Base-by-base conservation (phyloP, 1,140 invertebrate genomes). In the Lutraria rhynchaena region DNA sequence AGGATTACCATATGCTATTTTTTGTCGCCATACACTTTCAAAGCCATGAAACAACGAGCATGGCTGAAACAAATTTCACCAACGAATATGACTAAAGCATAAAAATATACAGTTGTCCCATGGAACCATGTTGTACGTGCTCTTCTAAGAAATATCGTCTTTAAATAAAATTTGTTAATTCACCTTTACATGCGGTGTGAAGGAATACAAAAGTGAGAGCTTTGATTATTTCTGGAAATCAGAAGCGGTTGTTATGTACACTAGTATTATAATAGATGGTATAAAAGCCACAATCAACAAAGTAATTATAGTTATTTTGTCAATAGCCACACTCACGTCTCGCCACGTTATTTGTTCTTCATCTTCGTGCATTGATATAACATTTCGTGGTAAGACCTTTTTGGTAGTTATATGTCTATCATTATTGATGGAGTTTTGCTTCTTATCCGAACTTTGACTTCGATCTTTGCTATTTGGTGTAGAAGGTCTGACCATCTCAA, bases 301-400 rank as follows among this genome's bases (percentile, higher is more conserved):
- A 3, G 33, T 15, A 31, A 24, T 46, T 15, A 70, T 46, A 19
- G 31, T 15, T 24, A 70, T 19, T 19, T 70, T 70, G 46, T 70
- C 67, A 17, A 70, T 35, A 1, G 67, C 67, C 3, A 29, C 27
- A 41, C 67, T 70, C 3, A 70, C 67, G 5, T 70, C 67, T 35
- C 53, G n/a, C 67, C 67, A 70, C 15, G 46, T 70, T 24, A n/a
- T 15, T 22, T 65, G 9, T 58, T 13, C n/a, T 29, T 22, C 17
- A 3, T 41, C 9, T 13, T 65, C 41, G 24, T 65, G 46, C 29
- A 15, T n/a, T 11, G 15, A 46, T 1, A n/a, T 17, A 69, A 46
- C 24, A 3, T 41, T 69, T 46, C 7, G 1, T 29, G 22, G 44
- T 3, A 19, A 22, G 3, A 37, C 29, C 2, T 1, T 46, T 31